Evolutionary conservation across 2,113 vertebrate genomes (phyloP), one percentile per base, ranked within the genome.

Genomic region (Entosphenus tridentatus): DNA sequence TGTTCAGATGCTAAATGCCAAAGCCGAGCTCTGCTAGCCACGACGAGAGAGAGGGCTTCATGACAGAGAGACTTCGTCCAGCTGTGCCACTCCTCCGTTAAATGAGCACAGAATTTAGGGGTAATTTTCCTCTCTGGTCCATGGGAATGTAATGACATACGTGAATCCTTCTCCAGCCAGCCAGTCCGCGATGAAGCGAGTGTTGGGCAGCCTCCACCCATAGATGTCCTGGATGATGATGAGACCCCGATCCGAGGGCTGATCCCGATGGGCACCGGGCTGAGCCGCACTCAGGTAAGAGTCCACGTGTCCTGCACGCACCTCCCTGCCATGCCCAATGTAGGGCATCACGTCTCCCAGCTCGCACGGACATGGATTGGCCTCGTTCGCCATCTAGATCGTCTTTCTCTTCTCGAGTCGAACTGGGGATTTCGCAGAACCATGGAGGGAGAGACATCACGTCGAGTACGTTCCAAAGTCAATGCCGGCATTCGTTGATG

Each of bases 201-300:
- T 93, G 68, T 96, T 93, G 71, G 88, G 81, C 55, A 95, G 78
- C 11, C 74, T 73, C 90, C 90, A 96, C 65, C 90, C 92, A 68
- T 73, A 91, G 58, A 92, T 80, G 56, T 96, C 92, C n/a, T 96
- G 90, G 70, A 84, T 77, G 56, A 96, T 80, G 69, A 96, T 80
- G 69, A 96, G 39, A 39, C 39, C 39, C 5, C 39, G 39, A 39
- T 39, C 39, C 39, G 39, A 39, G 39, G 39, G 71, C 1, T 86
- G 39, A 39, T 39, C 87, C 74, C 81, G 90, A 71, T 86, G 82
- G 1, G 84, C 81, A 3, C 73, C 69, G 11, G 70, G 68, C 1
- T 78, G 70, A 57, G 85, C 82, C 71, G 79, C 81, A 12, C 83
- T 85, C 11, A 89, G 18, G 54, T 95, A 96, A 9, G 84, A 84